A percentile compares a stretch with the other conserved stretches of the same genome.
Evolutionary conservation across 2,888 invertebrate genomes (phyloP).

Genomic region (Megalurothrips usitatus): DNA sequence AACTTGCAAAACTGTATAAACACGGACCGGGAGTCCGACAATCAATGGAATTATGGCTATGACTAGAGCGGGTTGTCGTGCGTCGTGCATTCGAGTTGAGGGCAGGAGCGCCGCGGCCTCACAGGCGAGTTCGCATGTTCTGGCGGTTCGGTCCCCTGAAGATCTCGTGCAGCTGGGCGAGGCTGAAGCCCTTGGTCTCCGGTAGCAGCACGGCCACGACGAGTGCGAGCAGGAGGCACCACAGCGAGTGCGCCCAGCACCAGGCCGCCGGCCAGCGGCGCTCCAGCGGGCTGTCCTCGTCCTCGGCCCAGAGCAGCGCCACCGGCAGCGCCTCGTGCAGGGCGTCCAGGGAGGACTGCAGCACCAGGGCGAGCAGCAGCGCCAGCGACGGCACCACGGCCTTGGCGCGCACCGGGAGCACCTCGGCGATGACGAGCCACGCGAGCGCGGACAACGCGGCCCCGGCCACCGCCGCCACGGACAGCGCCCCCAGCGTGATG

Average conservation of each 20-base stretch:
- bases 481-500: not conserved
- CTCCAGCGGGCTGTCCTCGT: not conserved
- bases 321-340: not conserved
- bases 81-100: too few species aligned
- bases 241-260: not conserved
- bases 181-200: not conserved
- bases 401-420: not conserved
- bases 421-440: not conserved
- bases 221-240: not conserved
- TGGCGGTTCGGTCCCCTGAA: constrained; percentile 1
- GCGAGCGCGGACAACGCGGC: not conserved
- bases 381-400: not conserved
- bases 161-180: constrained; percentile 8
- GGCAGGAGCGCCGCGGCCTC: not conserved
- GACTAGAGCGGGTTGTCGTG: too few species aligned
- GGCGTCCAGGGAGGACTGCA: not conserved
- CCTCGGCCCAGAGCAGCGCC: not conserved
- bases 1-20: too few species aligned
- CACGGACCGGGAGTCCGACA: too few species aligned
- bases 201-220: not conserved
- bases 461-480: not conserved
- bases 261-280: not conserved
- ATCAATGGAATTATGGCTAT: too few species aligned
- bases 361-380: not conserved
- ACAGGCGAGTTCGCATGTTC: not conserved